A percentile compares a stretch with the other conserved stretches of the same genome.
Evolutionary conservation across 2,797 vertebrate genomes (phyloP).

Genomic region (Crotalus adamanteus): DNA sequence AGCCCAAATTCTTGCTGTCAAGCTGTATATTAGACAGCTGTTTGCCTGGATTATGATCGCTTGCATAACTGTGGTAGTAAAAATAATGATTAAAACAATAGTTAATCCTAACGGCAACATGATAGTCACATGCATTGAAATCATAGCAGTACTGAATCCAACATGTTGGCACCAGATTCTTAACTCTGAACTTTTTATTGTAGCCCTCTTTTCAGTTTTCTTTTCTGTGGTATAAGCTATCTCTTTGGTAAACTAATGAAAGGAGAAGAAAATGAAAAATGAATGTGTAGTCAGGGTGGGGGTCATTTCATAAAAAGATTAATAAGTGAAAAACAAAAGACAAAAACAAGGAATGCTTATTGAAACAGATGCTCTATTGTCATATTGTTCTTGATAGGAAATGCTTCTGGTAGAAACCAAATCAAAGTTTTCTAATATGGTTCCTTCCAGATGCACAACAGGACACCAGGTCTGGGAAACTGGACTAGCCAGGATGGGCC

Average conservation of each 20-base stretch:
- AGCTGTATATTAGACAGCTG: conserved; percentile 20
- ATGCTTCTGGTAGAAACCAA: background rate
- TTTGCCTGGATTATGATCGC: conserved; percentile 36
- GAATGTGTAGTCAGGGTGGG: background rate
- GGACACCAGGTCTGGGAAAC: background rate
- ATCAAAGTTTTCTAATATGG: background rate
- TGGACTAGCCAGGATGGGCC: background rate
- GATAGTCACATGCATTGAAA: conserved; percentile 21
- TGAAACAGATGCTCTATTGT: background rate
- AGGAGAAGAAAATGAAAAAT: conserved; percentile 14
- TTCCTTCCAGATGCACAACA: background rate
- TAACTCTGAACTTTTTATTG: conserved; percentile 26
- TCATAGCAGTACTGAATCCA: background rate
- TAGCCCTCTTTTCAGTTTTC: conserved; percentile 17
- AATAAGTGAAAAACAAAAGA: background rate
- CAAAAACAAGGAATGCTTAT: background rate
- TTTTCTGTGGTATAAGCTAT: background rate
- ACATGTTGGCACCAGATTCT: conserved; percentile 9
- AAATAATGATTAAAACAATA: background rate
- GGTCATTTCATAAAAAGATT: background rate
- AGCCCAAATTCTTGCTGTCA: conserved; percentile 44
- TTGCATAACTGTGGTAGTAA: conserved; percentile 21
- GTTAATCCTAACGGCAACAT: background rate
- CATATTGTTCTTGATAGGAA: background rate
- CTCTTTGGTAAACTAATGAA: conserved; percentile 17